Conservation (phyloP, 2,888 invertebrate genomes). For the Carcina quercana region DNA sequence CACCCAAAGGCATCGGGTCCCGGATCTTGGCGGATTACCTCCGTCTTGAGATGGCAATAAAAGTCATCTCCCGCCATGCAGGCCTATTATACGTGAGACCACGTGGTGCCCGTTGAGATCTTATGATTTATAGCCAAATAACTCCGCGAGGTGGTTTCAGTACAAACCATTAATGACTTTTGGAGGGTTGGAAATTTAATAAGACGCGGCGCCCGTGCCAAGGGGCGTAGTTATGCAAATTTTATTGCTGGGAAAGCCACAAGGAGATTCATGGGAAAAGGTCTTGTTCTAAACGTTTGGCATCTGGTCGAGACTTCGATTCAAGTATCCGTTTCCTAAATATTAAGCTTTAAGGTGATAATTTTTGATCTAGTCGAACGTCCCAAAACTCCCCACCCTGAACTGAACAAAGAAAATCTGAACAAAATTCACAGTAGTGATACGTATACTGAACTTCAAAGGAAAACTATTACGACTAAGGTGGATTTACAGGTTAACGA, state of each 20-base stretch:
- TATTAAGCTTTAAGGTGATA: too few species aligned
- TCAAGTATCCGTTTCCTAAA: too few species aligned
- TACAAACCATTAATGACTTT: constrained; percentile 72
- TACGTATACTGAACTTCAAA: too few species aligned
- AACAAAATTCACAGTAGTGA: too few species aligned
- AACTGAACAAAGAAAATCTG: too few species aligned
- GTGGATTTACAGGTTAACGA: too few species aligned
- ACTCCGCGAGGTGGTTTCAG: constrained; percentile 65
- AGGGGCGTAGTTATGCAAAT: constrained; percentile 72
- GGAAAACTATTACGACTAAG: too few species aligned
- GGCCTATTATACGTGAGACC: constrained; percentile 39
- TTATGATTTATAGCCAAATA: constrained; percentile 66
- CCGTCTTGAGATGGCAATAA: constrained; percentile 57
- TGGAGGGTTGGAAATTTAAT: constrained; percentile 71
- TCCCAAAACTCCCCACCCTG: too few species aligned
- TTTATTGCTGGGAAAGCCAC: constrained; percentile 66
- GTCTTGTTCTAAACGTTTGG: not conserved
- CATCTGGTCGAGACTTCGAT: not conserved
- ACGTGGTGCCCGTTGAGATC: too few species aligned
- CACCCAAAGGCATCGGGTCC: constrained; percentile 26
- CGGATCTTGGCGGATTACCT: constrained; percentile 40
- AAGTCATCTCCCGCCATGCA: constrained; percentile 39
- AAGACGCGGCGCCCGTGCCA: constrained; percentile 61
- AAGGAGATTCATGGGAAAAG: constrained; percentile 32
- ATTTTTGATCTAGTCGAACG: too few species aligned